phyloP scores from a whole-genome alignment of 2,888 invertebrate genomes.

The Apodemia hepburni region DNA sequence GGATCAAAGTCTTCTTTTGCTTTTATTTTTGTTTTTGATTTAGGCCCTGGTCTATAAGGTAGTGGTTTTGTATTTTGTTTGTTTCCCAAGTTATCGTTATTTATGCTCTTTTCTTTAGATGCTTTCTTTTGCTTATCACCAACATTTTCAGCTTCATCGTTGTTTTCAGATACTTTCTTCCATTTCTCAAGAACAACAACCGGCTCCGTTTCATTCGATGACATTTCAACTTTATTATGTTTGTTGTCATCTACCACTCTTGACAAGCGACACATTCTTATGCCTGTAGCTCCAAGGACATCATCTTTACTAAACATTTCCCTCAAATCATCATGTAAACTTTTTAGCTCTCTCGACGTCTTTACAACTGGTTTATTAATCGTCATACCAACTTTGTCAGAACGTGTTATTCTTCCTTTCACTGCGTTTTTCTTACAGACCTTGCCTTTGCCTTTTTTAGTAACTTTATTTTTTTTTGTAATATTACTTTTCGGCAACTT shows the following conservation, averaged over 20 bases:
- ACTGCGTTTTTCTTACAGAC: slow-evolving; percentile 24
- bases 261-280: slow-evolving; percentile 82
- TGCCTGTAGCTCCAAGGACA: slow-evolving; percentile 80
- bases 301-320: slow-evolving; percentile 85
- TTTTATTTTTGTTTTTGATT: slow-evolving; percentile 51
- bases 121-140: slow-evolving; percentile 45
- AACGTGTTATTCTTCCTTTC: slow-evolving; percentile 37
- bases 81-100: slow-evolving; percentile 3
- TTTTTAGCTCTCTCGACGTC: slow-evolving; percentile 75
- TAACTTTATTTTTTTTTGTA: slow-evolving; percentile 20
- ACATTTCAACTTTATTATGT: slow-evolving; percentile 37
- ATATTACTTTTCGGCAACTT: slow-evolving; percentile 15
- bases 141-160: slow-evolving; percentile 35
- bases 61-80: slow-evolving; percentile 28
- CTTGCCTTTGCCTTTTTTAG: slow-evolving; percentile 36
- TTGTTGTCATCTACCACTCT: slow-evolving; percentile 66
- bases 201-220: slow-evolving; percentile 36
- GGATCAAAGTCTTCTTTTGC: slow-evolving; percentile 46
- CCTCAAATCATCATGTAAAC: slow-evolving; percentile 84
- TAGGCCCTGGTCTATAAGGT: slow-evolving; percentile 47
- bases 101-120: slow-evolving; percentile 25
- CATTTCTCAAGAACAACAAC: slow-evolving; percentile 53
- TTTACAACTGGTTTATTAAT: slow-evolving; percentile 42
- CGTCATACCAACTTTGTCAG: slow-evolving; percentile 33
- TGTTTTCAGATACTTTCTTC: slow-evolving; percentile 37